Base-by-base conservation (phyloP, 2,113 vertebrate genomes). In the Nicator chloris region DNA sequence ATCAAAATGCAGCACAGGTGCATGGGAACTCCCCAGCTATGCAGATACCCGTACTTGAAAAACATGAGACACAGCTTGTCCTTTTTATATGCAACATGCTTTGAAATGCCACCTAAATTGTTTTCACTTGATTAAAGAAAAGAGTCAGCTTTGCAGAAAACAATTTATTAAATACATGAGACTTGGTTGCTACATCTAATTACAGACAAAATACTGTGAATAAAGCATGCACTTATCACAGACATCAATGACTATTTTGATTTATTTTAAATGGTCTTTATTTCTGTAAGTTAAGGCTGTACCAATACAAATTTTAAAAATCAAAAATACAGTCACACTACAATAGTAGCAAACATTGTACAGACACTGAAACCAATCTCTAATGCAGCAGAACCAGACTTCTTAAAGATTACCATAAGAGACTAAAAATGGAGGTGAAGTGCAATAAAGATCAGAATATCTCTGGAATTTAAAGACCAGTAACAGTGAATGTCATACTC, bases 131-230 rank as follows among this genome's bases (percentile, higher is more conserved):
- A 95, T 92, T 89, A 91, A 86, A 95, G 73, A 95, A 95, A 82
- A 75, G 63, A 97, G 88, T n/a, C 94, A 88, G 11, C 45, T 94
- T 96, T 93, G 59, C 88, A 96, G 90, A 97, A 98, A 96, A 95
- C 86, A 54, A 80, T 97, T 97, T 97, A 98, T 98, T 97, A 95
- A 94, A 92, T 90, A 95, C 83, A 86, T 31, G 69, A 96, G 86
- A 95, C 81, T 50, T 89, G 66, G 65, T 88, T 83, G 83, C 72
- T 94, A 94, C 87, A 95, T 39, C 60, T 91, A 95, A 94, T 94
- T 87, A 97, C 76, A 97, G 90, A 96, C 86, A 97, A 95, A 95
- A 96, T 92, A 97, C 75, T 69, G 77, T 90, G 84, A 97, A 75
- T 87, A 96, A 96, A 97, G 86, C 97, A 98, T 95, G 92, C 93